Base-by-base conservation (phyloP, 2,888 invertebrate genomes). In the Andrena dorsata region DNA sequence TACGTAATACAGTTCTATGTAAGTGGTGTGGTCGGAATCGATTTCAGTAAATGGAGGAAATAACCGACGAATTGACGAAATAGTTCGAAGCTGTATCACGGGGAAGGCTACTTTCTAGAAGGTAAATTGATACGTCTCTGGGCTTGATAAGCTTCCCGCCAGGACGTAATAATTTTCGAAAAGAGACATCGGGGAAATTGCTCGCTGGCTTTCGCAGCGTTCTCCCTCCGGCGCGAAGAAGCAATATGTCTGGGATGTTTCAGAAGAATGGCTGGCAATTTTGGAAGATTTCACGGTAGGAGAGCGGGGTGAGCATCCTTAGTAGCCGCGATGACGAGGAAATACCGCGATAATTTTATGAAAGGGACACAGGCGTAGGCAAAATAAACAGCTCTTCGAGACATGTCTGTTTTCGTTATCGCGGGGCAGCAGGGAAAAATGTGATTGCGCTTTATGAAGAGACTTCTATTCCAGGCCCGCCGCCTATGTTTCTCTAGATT, bases 261-360 rank as follows among this genome's bases (percentile, higher is more conserved):
- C 10, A 53, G 60, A 71, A 71, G 66, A 56, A 76, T 80, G 74
- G 71, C 49, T 41, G 61, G 63, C 56, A 80, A 80, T 79, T 69
- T 75, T 26, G 68, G 32, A 32, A 53, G 53, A 66, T 70, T 51
- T 61, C 66, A 20, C 53, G 8, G 2, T 3, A 10, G 26, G 10
- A 23, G 41, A 41, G 1, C 2, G 5, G 41, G 2, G 2, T 7
- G 3, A 13, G 26, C 13, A 35, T 68, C 23, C 3, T 41, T 41
- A 16, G 41, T 41, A 5, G 58, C 4, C 30, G 7, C 60, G 69
- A 70, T 60, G 79, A 76, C 69, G 63, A 79, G 69, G 58, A 79
- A 76, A 79, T 76, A 79, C 70, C 41, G 41, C 64, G 64, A 76
- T 69, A 76, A 79, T 79, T 70, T 65, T 28, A n/a, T 20, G 35